Evolutionary conservation across 2,113 vertebrate species (phyloP).

Genomic region (Dasyornis broadbenti): DNA sequence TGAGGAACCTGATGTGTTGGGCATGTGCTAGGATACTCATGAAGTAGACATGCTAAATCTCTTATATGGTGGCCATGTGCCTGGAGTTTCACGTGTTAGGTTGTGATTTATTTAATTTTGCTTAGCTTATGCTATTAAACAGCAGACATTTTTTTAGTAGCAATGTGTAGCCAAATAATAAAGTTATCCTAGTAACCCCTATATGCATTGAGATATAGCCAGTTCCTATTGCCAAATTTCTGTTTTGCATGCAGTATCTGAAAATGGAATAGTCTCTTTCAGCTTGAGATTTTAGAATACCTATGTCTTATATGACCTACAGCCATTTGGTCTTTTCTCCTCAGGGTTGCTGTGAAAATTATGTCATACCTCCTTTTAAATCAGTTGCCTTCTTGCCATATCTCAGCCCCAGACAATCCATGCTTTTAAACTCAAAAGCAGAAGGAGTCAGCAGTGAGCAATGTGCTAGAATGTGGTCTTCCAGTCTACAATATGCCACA

Average conservation of each 20-base stretch:
- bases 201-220: not conserved
- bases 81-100: not conserved
- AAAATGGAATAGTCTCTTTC: not conserved
- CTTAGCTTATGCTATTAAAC: not conserved
- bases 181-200: not conserved
- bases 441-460: not conserved
- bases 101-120: not conserved
- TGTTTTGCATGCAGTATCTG: not conserved
- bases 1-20: not conserved
- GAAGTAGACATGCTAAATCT: not conserved
- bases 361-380: not conserved
- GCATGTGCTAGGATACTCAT: not conserved
- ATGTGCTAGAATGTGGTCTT: not conserved
- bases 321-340: not conserved
- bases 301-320: not conserved
- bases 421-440: not conserved
- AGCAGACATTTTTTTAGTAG: not conserved
- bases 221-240: not conserved
- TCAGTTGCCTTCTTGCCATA: not conserved
- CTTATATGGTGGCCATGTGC: not conserved
- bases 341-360: not conserved
- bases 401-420: not conserved
- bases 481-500: not conserved
- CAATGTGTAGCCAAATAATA: not conserved
- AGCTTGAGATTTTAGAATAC: not conserved